Evolutionary conservation across 2,113 vertebrate species (phyloP).

Genomic region (Nibea coibor): DNA sequence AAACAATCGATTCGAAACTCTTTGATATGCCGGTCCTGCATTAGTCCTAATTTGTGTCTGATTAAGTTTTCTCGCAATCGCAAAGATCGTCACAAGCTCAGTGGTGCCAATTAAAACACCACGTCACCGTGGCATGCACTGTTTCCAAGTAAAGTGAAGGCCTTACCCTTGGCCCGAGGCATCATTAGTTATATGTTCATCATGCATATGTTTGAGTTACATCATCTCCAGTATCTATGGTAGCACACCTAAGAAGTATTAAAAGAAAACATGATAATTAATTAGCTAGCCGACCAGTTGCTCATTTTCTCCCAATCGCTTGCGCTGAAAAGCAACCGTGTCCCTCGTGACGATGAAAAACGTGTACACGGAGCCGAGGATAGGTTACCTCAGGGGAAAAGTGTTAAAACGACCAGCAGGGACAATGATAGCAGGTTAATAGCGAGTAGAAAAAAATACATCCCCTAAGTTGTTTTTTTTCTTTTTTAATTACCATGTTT

Average conservation of each 20-base stretch:
- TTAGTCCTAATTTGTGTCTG: slow-evolving; percentile 42
- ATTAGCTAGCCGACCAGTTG: neutral
- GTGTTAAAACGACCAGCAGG: neutral
- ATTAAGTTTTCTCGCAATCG: slow-evolving; percentile 25
- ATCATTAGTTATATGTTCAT: neutral
- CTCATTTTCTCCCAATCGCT: neutral
- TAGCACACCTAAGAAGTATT: slow-evolving; percentile 4
- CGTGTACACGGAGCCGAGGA: neutral
- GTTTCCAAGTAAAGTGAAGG: slow-evolving; percentile 19
- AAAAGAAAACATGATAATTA: slow-evolving; percentile 24
- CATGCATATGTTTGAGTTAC: slow-evolving; percentile 25
- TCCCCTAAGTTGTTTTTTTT: slow-evolving; percentile 1
- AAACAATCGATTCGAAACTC: slow-evolving; percentile 45
- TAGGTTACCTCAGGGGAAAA: slow-evolving; percentile 6
- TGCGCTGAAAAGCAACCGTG: neutral
- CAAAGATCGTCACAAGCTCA: slow-evolving; percentile 10
- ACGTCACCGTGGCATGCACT: slow-evolving; percentile 43
- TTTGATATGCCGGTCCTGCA: slow-evolving; percentile 43
- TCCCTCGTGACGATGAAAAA: neutral
- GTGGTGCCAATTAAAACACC: slow-evolving; percentile 22
- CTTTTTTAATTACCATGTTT: slow-evolving; percentile 43
- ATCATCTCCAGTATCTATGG: slow-evolving; percentile 13
- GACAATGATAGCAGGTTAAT: slow-evolving; percentile 8
- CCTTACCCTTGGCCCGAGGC: slow-evolving; percentile 1
- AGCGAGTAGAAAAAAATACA: slow-evolving; percentile 8